Conservation (phyloP, 2,888 invertebrate genomes). For the Phaedon cochleariae region DNA sequence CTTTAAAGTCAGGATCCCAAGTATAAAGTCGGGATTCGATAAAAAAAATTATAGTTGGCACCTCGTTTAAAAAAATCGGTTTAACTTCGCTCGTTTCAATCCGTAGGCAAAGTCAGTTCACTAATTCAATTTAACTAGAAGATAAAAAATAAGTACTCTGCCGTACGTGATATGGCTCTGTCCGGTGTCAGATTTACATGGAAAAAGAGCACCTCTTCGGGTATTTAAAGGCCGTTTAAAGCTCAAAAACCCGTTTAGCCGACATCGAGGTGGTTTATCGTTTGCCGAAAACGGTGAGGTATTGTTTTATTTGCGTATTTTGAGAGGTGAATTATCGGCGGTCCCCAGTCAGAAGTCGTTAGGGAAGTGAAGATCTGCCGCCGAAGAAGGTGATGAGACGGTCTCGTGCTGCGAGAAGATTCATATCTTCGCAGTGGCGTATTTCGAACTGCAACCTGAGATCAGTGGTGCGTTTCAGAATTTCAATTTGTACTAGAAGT, state of each 20-base stretch:
- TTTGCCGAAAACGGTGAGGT: slow-evolving; percentile 30
- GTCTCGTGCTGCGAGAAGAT: slow-evolving; percentile 49
- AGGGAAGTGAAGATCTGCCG: slow-evolving; percentile 49
- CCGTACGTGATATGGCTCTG: background rate
- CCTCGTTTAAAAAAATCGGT: no score
- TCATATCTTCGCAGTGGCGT: slow-evolving; percentile 46
- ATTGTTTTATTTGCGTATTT: slow-evolving; percentile 42
- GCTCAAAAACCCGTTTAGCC: slow-evolving; percentile 7
- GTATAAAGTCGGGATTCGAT: no score
- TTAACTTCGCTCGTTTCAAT: no score
- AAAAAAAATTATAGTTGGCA: no score
- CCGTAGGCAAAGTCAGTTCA: no score
- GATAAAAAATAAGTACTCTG: no score
- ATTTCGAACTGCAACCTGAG: no score
- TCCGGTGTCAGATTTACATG: slow-evolving; percentile 17
- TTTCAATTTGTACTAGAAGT: no score
- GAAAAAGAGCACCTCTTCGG: slow-evolving; percentile 13
- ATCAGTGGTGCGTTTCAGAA: no score
- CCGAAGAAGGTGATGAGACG: slow-evolving; percentile 50
- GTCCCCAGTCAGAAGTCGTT: slow-evolving; percentile 47
- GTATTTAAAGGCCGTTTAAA: slow-evolving; percentile 17
- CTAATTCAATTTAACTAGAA: no score
- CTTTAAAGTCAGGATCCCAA: no score
- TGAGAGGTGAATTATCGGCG: slow-evolving; percentile 40
- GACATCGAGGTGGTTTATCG: slow-evolving; percentile 37